Evolutionary conservation across 2,797 vertebrate species (phyloP).

Genomic region (Molossus molossus): DNA sequence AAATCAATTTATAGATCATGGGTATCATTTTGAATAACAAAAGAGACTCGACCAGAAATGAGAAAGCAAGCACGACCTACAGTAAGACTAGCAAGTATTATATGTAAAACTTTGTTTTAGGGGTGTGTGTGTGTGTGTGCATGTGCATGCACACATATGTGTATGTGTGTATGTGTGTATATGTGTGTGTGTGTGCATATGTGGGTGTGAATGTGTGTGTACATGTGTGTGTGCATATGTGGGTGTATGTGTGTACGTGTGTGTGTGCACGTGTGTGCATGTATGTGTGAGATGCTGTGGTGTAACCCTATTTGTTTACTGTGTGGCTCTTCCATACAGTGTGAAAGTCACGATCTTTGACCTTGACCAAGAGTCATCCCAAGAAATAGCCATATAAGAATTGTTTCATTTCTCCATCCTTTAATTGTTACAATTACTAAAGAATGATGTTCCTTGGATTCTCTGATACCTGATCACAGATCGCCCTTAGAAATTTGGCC

Average conservation of each 20-base stretch:
- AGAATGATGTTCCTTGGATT: not conserved
- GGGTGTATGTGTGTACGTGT: not conserved
- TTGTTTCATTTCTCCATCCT: not conserved
- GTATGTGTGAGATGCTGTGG: not conserved
- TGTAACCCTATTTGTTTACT: not conserved
- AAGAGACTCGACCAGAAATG: not conserved
- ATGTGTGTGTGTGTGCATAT: not conserved
- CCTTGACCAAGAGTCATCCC: not conserved
- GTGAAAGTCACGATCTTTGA: not conserved
- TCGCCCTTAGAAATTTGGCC: not conserved
- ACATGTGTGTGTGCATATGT: not conserved
- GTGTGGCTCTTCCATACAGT: not conserved
- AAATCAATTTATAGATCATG: slow-evolving; percentile 39
- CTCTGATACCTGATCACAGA: not conserved
- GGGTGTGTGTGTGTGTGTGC: too few relatives aligned
- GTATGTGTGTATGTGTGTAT: not conserved
- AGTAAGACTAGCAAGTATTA: too few relatives aligned
- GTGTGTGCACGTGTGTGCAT: not conserved
- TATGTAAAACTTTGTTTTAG: too few relatives aligned
- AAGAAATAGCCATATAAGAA: not conserved
- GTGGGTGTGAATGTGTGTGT: too few relatives aligned
- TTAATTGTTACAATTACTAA: not conserved
- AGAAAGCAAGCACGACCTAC: not conserved
- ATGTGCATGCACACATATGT: not conserved
- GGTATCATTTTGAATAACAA: slow-evolving; percentile 30